Base-by-base conservation (phyloP, 2,797 vertebrate species). In the Molossus alvarezi region DNA sequence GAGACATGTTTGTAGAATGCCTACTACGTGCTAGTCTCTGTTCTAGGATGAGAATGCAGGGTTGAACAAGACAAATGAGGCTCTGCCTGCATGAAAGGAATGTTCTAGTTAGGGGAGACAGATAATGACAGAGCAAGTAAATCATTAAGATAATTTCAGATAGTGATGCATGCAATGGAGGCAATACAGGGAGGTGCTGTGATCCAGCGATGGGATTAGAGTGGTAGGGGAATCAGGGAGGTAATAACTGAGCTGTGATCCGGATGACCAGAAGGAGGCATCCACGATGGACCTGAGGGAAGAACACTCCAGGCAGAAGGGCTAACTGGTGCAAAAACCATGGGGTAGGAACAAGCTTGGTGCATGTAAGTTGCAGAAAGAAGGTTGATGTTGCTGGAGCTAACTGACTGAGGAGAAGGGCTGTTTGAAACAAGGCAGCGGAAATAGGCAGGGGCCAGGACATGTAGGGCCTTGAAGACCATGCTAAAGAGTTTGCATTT, bases 11-110 rank as follows among this genome's bases (percentile, higher is more conserved):
- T 33, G 0, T 65, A 37, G 62, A 84, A 33, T 41, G 17, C 67
- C 72, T 58, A 0, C 25, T 75, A 29, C 60, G 48, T 55, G 53
- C 48, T 60, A 37, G 37, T 27, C 55, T 77, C 8, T 60, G 1
- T 88, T 67, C 53, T 82, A n/a, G 53, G 37, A 57, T 45, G 58
- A 89, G 73, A 83, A 81, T 91, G 83, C 71, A 81, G 27, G 18
- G 14, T 4, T 62, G n/a, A 71, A 21, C 6, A 60, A 41, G 89
- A 94, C n/a, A 75, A 53, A 55, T 21, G 51, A 81, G 29, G 29
- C 86, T 95, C 41, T 71, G 79, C 25, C 76, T 0, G 20, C 64
- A 25, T 37, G 69, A 64, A 55, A 14, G 64, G 37, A 51, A 64
- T 29, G 10, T 71, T 75, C 48, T 37, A 58, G 18, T 58, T 85